Evolutionary conservation across 2,888 invertebrate genomes (phyloP), one percentile per base, ranked within the genome.

Genomic region (Synanthedon tipuliformis): DNA sequence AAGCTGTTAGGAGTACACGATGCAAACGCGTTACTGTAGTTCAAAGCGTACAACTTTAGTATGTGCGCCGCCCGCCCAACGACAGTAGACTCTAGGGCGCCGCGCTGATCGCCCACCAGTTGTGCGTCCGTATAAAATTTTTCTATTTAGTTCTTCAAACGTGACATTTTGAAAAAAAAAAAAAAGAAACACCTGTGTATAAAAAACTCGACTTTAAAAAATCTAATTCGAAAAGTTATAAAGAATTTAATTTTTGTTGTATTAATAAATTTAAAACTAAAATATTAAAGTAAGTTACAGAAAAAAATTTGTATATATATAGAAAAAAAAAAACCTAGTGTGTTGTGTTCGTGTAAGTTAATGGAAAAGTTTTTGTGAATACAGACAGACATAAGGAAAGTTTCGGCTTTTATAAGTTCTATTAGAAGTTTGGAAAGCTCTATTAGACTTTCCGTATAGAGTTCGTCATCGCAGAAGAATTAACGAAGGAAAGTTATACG

Each of bases 21-120:
- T 45, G 13, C 13, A 45, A 45, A 45, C 45, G n/a, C 45, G n/a
- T 45, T 45, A 7, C 13, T 45, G 45, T 45, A 45, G 45, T 8
- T 34, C 34, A 34, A 13, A 5, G 45, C 11, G 45, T 45, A 13
- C 1, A 45, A 15, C 11, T 15, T n/a, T 7, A 18, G 8, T 13
- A 49, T 10, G 51, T 55, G 58, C 53, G 57, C 61, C 68, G 63
- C 62, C 62, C 62, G 65, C 61, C 67, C 57, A 57, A 23, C 53
- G 71, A 66, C 74, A 75, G 75, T 75, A 74, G 73, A 75, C 75
- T 64, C 52, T 66, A 59, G 66, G 75, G 73, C 75, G 75, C 70
- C 75, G 68, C 45, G 56, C 61, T 53, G 69, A 70, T 57, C 68
- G 68, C 70, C 75, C 75, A 75, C 75, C 61, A 73, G 75, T 75